Evolutionary conservation across 1,140 invertebrate species (phyloP).

Genomic region (Pinna nobilis): DNA sequence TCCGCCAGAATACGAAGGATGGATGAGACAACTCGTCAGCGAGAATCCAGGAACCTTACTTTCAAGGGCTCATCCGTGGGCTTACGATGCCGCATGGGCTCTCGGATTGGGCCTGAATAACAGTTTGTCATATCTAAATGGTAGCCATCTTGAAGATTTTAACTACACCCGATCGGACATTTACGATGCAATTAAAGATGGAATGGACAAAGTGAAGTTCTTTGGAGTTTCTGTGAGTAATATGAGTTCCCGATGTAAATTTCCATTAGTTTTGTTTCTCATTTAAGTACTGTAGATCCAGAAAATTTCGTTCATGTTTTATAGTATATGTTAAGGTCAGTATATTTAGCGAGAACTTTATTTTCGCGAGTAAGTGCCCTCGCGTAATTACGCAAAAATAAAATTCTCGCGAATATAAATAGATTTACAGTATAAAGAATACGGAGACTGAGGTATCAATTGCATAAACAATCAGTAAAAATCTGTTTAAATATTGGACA

Average conservation of each 20-base stretch:
- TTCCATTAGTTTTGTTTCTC: background rate
- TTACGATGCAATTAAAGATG: constrained; percentile 24
- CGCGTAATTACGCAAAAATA: no score
- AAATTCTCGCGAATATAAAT: no score
- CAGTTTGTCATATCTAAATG: constrained; percentile 31
- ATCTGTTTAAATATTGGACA: no score
- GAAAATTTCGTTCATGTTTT: background rate
- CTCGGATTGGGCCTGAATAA: constrained; percentile 48
- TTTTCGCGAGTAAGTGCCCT: no score
- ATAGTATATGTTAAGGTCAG: background rate
- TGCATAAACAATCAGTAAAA: no score
- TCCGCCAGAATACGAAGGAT: constrained; percentile 16
- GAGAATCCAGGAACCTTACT: constrained; percentile 5
- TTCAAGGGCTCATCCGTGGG: constrained; percentile 29
- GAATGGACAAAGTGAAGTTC: constrained; percentile 43
- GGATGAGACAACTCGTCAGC: constrained; percentile 9
- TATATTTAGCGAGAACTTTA: background rate
- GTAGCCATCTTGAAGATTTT: constrained; percentile 34
- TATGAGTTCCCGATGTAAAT: background rate
- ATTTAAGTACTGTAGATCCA: background rate
- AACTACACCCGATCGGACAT: constrained; percentile 38
- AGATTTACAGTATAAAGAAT: no score
- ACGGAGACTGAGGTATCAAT: no score
- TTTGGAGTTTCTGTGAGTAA: constrained; percentile 44
- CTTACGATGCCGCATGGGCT: constrained; percentile 50